Base-by-base conservation (phyloP, 2,888 invertebrate genomes). In the Vandiemenella viatica region DNA sequence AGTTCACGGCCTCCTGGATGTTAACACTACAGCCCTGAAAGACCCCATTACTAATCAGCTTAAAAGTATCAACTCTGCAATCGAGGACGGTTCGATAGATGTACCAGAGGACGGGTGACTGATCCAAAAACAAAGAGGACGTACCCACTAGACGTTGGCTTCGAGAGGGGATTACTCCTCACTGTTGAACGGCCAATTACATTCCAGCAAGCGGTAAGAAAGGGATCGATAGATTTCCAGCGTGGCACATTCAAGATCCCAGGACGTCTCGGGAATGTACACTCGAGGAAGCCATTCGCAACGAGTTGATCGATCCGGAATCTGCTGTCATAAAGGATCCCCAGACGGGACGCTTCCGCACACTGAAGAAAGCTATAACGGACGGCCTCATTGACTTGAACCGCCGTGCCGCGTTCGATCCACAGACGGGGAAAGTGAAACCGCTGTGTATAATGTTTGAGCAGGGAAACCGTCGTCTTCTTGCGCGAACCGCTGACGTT, bases 231-330 rank as follows among this genome's bases (percentile, higher is more conserved):
- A 45, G 65, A 66, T 50, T 61, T 65, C 37, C 57, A 59, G 42
- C 54, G 61, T 20, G 64, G 63, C 5, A 62, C 62, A 10, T 64
- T 65, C 48, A 60, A 55, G 45, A 66, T 53, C 65, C 65, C 37
- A 64, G 68, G 55, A 64, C 64, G 43, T 58, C 64, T 3, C 76
- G 81, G 53, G 84, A 87, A 64, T 86, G 82, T 65, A 79, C 81
- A 2, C 69, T 93, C 55, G 83, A 85, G 53, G 87, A 89, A 67
- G 89, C 90, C 1, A 80, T 91, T 37, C 76, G 78, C 58, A 83
- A 80, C 60, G 84, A 85, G 63, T 70, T 84, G 49, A 75, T 91
- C 37, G 79, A 89, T 63, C 81, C 86, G 0, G 75, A 80, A 58
- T 75, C 76, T 0, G 82, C 84, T 13, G 79, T 87, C 37, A 73